Evolutionary conservation across 1,140 invertebrate species (phyloP).

Genomic region (Heliconius hermathena): DNA sequence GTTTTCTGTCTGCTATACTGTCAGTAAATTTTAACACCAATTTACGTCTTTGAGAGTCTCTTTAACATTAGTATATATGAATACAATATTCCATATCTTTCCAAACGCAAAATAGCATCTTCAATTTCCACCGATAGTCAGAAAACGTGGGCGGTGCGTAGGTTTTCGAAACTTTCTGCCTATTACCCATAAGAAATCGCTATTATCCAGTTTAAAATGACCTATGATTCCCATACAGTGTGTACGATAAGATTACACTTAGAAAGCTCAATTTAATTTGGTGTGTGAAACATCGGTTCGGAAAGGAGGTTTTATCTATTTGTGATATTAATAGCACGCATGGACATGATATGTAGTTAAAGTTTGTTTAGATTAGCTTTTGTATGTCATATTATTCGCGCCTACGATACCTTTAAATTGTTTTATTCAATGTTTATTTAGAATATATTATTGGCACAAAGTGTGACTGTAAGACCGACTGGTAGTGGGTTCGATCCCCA

Average conservation of each 20-base stretch:
- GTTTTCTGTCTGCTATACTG: too few relatives aligned
- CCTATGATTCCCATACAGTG: neutral
- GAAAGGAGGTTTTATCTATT: slow-evolving; percentile 53
- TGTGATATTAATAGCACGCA: slow-evolving; percentile 56
- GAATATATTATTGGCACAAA: neutral
- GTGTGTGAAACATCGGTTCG: slow-evolving; percentile 46
- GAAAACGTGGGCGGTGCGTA: slow-evolving; percentile 56
- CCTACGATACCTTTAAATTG: slow-evolving; percentile 24
- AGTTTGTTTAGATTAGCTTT: slow-evolving; percentile 30
- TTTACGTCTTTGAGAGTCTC: neutral
- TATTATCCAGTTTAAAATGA: slow-evolving; percentile 27
- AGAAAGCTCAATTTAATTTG: slow-evolving; percentile 18
- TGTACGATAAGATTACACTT: slow-evolving; percentile 8
- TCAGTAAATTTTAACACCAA: neutral
- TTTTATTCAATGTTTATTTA: neutral
- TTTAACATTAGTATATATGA: neutral
- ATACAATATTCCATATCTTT: slow-evolving; percentile 4
- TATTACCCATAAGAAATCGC: slow-evolving; percentile 49
- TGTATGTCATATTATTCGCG: slow-evolving; percentile 27
- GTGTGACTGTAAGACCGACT: too few relatives aligned
- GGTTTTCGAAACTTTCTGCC: slow-evolving; percentile 60
- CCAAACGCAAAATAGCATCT: slow-evolving; percentile 22
- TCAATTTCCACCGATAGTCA: slow-evolving; percentile 42
- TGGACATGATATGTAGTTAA: slow-evolving; percentile 34
- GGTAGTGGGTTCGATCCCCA: too few relatives aligned